These are phyloP conservation scores for Dasyornis broadbenti DNA, from an alignment of 2,113 vertebrate genomes.

Conservation along the genomic window DNA sequence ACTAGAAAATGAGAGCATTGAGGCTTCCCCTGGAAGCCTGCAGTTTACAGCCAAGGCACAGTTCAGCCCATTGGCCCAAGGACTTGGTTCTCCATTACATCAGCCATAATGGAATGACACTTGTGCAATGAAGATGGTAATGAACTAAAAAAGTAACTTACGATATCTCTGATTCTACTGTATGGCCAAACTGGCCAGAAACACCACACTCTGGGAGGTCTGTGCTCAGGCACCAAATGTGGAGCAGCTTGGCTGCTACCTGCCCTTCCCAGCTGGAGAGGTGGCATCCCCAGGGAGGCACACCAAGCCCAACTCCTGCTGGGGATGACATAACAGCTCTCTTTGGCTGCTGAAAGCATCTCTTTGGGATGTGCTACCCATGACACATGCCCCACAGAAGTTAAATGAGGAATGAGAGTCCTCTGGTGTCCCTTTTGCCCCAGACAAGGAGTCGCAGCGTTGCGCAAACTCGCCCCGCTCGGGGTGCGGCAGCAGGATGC, in stretches of 20 bases:
- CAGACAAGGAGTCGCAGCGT: not conserved
- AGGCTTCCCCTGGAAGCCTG: not conserved
- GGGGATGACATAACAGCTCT: not conserved
- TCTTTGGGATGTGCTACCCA: not conserved
- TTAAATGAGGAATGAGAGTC: not conserved
- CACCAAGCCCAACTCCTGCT: fast-evolving
- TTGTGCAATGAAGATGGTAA: not conserved
- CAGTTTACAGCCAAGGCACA: not conserved
- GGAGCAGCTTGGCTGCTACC: not conserved
- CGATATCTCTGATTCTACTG: not conserved
- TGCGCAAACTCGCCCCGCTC: fast-evolving
- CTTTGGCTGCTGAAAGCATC: not conserved
- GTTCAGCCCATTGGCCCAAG: not conserved
- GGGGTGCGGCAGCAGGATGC: fast-evolving
- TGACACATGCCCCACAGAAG: not conserved
- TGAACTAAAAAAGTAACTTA: not conserved
- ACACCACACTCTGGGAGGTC: fast-evolving
- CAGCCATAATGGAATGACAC: not conserved
- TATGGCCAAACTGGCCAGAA: not conserved
- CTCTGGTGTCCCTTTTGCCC: not conserved
- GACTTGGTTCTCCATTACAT: not conserved
- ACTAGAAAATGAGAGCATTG: not conserved
- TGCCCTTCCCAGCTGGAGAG: not conserved
- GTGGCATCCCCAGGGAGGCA: not conserved
- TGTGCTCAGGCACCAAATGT: not conserved